A percentile compares a stretch with the other conserved stretches of the same genome.
Conservation (phyloP, 2,888 invertebrate species). For the Gastrophysa polygoni region DNA sequence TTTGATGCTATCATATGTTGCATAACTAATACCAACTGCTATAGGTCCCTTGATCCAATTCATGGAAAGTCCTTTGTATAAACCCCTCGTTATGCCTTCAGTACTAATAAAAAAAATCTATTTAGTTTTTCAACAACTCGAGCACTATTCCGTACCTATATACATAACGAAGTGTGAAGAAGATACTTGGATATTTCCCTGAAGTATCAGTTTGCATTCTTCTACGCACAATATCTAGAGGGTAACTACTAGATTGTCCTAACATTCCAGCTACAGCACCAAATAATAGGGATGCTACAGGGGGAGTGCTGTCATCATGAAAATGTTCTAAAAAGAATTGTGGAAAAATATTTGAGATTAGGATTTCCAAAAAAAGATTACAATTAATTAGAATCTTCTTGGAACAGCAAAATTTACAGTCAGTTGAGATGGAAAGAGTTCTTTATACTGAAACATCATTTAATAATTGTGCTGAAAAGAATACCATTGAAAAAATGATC, state of each 20-base stretch:
- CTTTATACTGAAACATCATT: too few relatives aligned
- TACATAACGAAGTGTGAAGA: slow-evolving; percentile 70
- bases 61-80: slow-evolving; percentile 99
- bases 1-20: slow-evolving; percentile 86
- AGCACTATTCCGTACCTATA: slow-evolving; percentile 60
- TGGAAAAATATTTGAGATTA: not conserved
- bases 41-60: slow-evolving; percentile 97
- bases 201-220: slow-evolving; percentile 66
- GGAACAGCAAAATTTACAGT: too few relatives aligned
- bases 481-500: too few relatives aligned
- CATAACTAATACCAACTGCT: slow-evolving; percentile 94
- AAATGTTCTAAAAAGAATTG: slow-evolving; percentile 43
- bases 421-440: too few relatives aligned
- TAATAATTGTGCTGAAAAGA: too few relatives aligned
- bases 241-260: slow-evolving; percentile 96
- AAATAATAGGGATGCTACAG: slow-evolving; percentile 73
- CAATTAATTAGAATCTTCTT: too few relatives aligned
- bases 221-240: slow-evolving; percentile 86
- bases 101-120: slow-evolving; percentile 63
- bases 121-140: not conserved
- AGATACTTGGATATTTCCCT: slow-evolving; percentile 68
- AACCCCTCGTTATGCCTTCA: slow-evolving; percentile 87
- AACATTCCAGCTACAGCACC: slow-evolving; percentile 92
- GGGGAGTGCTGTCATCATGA: slow-evolving; percentile 45
- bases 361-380: too few relatives aligned